Evolutionary conservation across 2,888 invertebrate species (phyloP), one percentile per base, ranked within the genome.

Genomic region (Spilarctia lutea): DNA sequence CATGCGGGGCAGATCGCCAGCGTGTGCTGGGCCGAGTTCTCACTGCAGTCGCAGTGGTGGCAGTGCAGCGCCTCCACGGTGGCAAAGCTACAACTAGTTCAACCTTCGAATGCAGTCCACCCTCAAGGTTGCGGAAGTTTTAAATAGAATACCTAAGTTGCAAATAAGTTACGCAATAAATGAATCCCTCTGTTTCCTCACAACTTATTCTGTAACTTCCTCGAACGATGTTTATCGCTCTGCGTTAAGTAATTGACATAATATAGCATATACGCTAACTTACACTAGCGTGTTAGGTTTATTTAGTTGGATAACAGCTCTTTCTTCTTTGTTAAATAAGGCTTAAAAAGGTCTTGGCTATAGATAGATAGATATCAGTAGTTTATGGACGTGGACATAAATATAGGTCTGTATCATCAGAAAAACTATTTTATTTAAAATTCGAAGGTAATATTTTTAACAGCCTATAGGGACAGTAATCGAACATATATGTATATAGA

Each of bases 141-240:
- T 3, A 60, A n/a, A 18, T 30, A 63, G 63, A 18, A 63, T 18
- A 63, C 60, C 27, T 27, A 27, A 60, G 27, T 27, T 60, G 27
- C 75, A 75, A 74, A 45, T 72, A 70, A 68, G 75, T 83, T 81
- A 83, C 81, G 76, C 75, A 68, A 73, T 70, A 65, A 0, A 68
- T 35, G 33, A 35, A 72, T 74, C 71, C 75, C 77, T 82, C 78
- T 78, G 73, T 83, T 83, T 81, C 78, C 76, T 81, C 69, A 81
- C 76, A 71, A 20, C 68, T 74, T 73, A 78, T 81, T 85, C 74
- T 81, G 76, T 75, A 72, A 76, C 81, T 87, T 87, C 87, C 87
- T 83, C 67, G 63, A 73, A 30, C 63, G 87, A 86, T 87, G 83
- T 76, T 85, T 75, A 86, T 85, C 83, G 74, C 35, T 65, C 72